Conservation (phyloP, 1,140 invertebrate genomes). For the Dryas iulia region DNA sequence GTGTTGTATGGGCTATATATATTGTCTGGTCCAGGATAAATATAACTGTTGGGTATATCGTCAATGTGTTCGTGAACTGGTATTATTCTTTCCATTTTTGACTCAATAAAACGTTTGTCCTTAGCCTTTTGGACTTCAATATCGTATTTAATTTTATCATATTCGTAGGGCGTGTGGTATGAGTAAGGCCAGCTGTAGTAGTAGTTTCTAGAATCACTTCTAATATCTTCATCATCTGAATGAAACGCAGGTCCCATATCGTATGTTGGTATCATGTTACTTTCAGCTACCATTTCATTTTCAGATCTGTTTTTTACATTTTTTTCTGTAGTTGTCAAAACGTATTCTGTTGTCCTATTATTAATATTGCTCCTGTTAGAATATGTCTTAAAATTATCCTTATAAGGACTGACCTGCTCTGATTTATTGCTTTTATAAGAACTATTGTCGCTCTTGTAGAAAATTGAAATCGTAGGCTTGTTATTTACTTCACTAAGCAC, state of each 20-base stretch:
- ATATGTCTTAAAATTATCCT: not conserved
- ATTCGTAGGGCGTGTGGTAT: slow-evolving; percentile 53
- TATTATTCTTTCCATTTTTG: slow-evolving; percentile 40
- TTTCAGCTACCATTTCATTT: slow-evolving; percentile 3
- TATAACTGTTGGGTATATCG: slow-evolving; percentile 26
- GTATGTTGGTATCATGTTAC: slow-evolving; percentile 27
- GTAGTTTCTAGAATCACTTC: slow-evolving; percentile 43
- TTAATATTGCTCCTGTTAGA: not conserved
- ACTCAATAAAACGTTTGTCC: slow-evolving; percentile 51
- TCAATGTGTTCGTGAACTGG: slow-evolving; percentile 55
- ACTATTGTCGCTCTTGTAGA: slow-evolving; percentile 18
- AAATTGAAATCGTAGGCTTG: slow-evolving; percentile 31
- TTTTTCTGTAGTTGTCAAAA: not conserved
- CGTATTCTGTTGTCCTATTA: not conserved
- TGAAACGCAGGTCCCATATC: slow-evolving; percentile 35
- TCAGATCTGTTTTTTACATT: not conserved
- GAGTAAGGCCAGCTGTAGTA: slow-evolving; percentile 58
- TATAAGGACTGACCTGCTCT: not conserved
- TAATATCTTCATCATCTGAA: slow-evolving; percentile 55
- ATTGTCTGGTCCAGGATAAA: slow-evolving; percentile 7
- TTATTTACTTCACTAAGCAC: slow-evolving; percentile 39
- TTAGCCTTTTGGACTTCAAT: slow-evolving; percentile 52
- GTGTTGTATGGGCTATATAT: slow-evolving; percentile 33
- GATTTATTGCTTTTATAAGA: not conserved
- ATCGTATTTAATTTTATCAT: slow-evolving; percentile 43